Base-by-base conservation (phyloP, 2,797 vertebrate species). In the Nannoperca obscura region DNA sequence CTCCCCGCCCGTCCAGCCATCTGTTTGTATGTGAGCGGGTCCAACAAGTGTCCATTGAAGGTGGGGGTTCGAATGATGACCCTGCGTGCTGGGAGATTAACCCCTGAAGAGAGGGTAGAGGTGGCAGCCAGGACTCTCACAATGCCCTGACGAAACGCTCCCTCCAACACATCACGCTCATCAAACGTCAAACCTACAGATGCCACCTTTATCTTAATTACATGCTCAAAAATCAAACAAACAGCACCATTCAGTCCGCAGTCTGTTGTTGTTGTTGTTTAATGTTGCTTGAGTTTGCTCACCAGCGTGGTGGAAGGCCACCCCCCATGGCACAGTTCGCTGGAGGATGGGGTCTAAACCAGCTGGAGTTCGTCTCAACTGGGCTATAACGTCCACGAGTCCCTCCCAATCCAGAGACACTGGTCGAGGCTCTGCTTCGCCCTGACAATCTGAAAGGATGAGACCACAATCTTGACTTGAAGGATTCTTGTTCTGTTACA, bases 301-400 rank as follows among this genome's bases (percentile, higher is more conserved):
- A 99, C 98, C 98, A 86, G 98, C 98, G 66, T 99, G 98, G 90
- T 99, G 98, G 91, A 98, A 99, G 19, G 95, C 98, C 78, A 99
- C 98, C 9, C 97, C 98, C 96, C 96, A 98, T 0, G 95, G 97
- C 69, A 99, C 95, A 20, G 97, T 96, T 64, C 96, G 95, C 59
- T 96, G 95, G 14, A 99, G 95, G 40, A 96, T 95, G 30, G 95
- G 93, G 80, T 99, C 98, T 42, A 99, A 88, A 46, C 97, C 97
- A 12, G 97, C 96, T 20, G 97, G 91, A 0, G 96, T 97, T 65
- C 91, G 95, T 86, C 95, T 98, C 70, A 99, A 87, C 81, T 99
- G 98, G 64, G 96, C 94, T 42, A 97, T 70, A 73, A 99, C 95
- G 74, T 98, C 96, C 78, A 91, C 64, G 0, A 99, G 94, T 52